Conservation (phyloP, 2,797 vertebrate species). For the Trachops cirrhosus region DNA sequence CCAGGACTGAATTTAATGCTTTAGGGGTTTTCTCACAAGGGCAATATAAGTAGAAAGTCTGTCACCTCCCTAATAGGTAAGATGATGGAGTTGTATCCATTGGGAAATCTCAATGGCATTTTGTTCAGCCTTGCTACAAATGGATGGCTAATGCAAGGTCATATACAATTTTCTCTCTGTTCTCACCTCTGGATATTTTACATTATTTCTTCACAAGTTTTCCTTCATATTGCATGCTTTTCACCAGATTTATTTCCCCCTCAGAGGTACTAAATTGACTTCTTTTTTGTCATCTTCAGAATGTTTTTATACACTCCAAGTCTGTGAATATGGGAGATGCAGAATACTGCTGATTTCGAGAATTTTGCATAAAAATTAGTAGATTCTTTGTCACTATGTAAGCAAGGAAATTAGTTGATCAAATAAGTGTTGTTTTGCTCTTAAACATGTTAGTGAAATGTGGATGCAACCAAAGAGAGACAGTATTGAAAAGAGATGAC, state of each 20-base stretch:
- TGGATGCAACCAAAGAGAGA: background rate
- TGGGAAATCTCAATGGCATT: slow-evolving; percentile 44
- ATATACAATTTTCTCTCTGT: slow-evolving; percentile 52
- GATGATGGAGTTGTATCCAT: slow-evolving; percentile 56
- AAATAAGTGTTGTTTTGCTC: slow-evolving; percentile 34
- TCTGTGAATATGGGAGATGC: background rate
- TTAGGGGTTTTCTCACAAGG: slow-evolving; percentile 37
- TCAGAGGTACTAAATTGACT: slow-evolving; percentile 43
- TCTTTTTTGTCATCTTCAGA: slow-evolving; percentile 29
- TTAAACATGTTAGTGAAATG: background rate
- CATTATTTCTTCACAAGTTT: slow-evolving; percentile 62
- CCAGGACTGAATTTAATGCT: slow-evolving; percentile 49
- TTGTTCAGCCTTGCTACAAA: background rate
- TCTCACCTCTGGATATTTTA: slow-evolving; percentile 63
- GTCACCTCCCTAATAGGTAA: slow-evolving; percentile 68
- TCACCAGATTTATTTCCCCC: slow-evolving; percentile 25
- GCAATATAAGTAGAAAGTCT: slow-evolving; percentile 56
- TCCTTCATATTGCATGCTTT: slow-evolving; percentile 19
- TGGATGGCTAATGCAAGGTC: slow-evolving; percentile 58
- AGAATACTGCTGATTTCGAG: background rate
- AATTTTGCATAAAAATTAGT: background rate
- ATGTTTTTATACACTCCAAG: background rate
- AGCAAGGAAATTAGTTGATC: background rate
- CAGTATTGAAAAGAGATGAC: background rate
- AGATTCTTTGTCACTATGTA: background rate